A percentile compares a stretch with the other conserved stretches of the same genome.
Evolutionary conservation across 2,888 invertebrate species (phyloP).

Genomic region (Diarsia brunnea): DNA sequence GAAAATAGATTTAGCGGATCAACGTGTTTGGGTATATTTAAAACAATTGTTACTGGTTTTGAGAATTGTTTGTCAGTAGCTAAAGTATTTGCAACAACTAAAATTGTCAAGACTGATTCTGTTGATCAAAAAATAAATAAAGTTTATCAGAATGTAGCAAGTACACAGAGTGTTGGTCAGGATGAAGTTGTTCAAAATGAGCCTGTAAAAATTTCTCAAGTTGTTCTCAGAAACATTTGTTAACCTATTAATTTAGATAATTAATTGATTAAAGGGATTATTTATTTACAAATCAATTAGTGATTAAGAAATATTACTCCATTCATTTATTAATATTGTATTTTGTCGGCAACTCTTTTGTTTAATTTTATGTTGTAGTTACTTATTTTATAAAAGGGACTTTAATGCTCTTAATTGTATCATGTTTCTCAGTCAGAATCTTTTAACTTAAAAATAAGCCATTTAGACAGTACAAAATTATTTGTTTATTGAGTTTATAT

Average conservation of each 20-base stretch:
- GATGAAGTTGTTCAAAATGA: not conserved
- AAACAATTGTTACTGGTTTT: conserved; percentile 48
- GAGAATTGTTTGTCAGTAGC: conserved; percentile 43
- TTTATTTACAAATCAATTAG: not conserved
- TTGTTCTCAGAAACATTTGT: not conserved
- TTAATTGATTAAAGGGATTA: not conserved
- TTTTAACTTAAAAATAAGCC: not conserved
- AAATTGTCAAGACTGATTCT: not conserved
- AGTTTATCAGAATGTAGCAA: not conserved
- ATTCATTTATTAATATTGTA: not conserved
- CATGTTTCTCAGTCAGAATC: not conserved
- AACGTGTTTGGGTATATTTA: conserved; percentile 30
- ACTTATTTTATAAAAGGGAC: not conserved
- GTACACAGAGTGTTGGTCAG: not conserved
- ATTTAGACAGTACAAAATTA: not conserved
- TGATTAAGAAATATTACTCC: not conserved
- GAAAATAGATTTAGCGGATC: conserved; percentile 31
- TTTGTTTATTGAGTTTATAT: not conserved
- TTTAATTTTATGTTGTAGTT: not conserved
- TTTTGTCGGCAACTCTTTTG: not conserved
- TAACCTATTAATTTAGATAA: not conserved
- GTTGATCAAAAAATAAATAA: not conserved
- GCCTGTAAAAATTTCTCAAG: not conserved
- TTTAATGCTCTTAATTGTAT: not conserved
- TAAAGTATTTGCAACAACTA: not conserved